Conservation (phyloP, 1,140 invertebrate species). For the Thaumetopoea pityocampa region DNA sequence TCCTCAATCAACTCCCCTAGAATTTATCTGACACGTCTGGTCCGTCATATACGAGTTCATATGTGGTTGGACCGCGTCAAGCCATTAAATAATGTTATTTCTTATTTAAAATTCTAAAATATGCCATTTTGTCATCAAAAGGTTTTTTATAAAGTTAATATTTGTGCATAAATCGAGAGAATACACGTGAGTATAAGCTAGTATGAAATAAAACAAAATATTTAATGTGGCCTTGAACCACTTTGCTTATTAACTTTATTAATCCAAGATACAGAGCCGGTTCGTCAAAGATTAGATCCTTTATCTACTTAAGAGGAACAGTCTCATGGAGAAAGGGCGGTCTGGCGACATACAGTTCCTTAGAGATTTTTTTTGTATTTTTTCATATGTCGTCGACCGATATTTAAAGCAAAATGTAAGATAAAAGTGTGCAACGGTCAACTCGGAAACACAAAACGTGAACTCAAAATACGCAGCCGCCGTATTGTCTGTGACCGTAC, state of each 20-base stretch:
- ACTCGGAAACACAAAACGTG: slow-evolving; percentile 58
- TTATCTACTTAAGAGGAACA: slow-evolving; percentile 61
- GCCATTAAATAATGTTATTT: too few relatives aligned
- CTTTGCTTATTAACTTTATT: slow-evolving; percentile 62
- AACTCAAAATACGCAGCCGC: slow-evolving; percentile 51
- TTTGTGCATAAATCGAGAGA: too few relatives aligned
- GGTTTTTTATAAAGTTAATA: too few relatives aligned
- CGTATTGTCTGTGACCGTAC: slow-evolving; percentile 19
- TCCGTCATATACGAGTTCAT: too few relatives aligned
- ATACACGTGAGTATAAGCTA: too few relatives aligned
- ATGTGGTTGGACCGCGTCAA: too few relatives aligned
- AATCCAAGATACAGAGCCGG: slow-evolving; percentile 57
- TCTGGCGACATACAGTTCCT: slow-evolving; percentile 48
- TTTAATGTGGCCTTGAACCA: slow-evolving; percentile 52
- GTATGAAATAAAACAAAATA: slow-evolving; percentile 28
- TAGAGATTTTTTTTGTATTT: slow-evolving; percentile 57
- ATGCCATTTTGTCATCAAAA: too few relatives aligned
- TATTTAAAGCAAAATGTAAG: slow-evolving; percentile 40
- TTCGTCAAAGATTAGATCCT: slow-evolving; percentile 45
- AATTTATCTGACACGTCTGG: too few relatives aligned
- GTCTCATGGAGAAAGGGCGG: slow-evolving; percentile 57
- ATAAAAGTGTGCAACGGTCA: slow-evolving; percentile 68
- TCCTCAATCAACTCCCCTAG: too few relatives aligned
- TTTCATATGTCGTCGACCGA: slow-evolving; percentile 53
- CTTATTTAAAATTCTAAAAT: too few relatives aligned